A percentile compares a stretch with the other conserved stretches of the same genome.
These are phyloP conservation scores for Anodontia alba DNA, from an alignment of 2,888 invertebrate genomes.

Conservation along the genomic window DNA sequence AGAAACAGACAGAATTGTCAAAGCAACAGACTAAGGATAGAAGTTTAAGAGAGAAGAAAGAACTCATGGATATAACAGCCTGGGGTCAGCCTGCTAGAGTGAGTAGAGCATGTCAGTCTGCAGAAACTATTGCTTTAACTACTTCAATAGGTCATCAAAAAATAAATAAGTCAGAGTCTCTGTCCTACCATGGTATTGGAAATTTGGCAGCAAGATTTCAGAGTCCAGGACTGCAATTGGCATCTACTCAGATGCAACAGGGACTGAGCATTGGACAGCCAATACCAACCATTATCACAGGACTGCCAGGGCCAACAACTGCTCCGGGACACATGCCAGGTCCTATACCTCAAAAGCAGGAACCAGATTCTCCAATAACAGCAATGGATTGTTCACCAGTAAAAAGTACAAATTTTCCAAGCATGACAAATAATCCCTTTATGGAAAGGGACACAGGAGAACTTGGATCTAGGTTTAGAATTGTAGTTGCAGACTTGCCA, in stretches of 20 bases:
- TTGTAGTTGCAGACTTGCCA: slow-evolving; percentile 29
- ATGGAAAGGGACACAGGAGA: not conserved
- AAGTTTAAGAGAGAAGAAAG: no score
- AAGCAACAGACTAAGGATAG: no score
- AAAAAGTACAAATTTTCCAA: not conserved
- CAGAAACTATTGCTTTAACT: slow-evolving; percentile 38
- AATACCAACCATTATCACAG: not conserved
- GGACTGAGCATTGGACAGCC: not conserved
- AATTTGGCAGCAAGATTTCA: not conserved
- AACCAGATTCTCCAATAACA: not conserved
- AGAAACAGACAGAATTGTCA: not conserved
- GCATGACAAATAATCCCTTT: not conserved
- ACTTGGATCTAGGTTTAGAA: not conserved
- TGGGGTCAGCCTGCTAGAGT: slow-evolving; percentile 26
- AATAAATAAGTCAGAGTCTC: not conserved
- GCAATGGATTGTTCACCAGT: slow-evolving; percentile 6
- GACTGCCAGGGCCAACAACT: not conserved
- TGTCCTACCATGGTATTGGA: not conserved
- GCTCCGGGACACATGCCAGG: no score
- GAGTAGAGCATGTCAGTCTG: not conserved
- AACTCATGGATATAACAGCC: slow-evolving; percentile 20
- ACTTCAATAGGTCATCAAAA: not conserved
- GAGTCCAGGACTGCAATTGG: not conserved
- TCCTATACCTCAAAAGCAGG: not conserved
- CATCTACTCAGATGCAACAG: not conserved